Percentiles rank a stretch among this genome's conserved stretches.
These are phyloP conservation scores for Lagodon rhomboides DNA, from an alignment of 2,797 vertebrate genomes.

Conservation along the genomic window DNA sequence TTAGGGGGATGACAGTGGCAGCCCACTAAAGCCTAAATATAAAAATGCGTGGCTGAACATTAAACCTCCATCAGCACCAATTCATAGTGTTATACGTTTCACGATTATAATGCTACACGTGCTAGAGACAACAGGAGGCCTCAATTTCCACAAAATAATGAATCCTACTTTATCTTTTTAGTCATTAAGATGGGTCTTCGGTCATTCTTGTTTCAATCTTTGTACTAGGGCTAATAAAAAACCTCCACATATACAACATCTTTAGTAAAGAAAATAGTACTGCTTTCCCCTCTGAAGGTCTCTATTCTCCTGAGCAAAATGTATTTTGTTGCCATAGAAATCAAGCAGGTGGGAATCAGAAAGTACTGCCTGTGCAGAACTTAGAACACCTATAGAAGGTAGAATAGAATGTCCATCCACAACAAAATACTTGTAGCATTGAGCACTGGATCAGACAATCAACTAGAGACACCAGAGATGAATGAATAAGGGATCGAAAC, in stretches of 20 bases:
- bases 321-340: constrained; percentile 3
- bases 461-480: neutral
- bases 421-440: neutral
- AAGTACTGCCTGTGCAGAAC: neutral
- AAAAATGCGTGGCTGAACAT: constrained; percentile 40
- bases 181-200: neutral
- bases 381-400: neutral
- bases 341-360: neutral
- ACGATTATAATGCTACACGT: neutral
- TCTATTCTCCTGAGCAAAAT: neutral
- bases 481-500: neutral
- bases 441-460: neutral
- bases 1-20: constrained; percentile 62
- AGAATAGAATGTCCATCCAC: neutral
- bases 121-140: neutral
- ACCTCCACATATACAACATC: neutral
- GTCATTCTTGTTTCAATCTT: neutral
- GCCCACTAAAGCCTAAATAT: constrained; percentile 47
- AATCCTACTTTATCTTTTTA: neutral
- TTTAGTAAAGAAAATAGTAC: neutral
- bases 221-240: too few species aligned
- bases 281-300: neutral
- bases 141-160: neutral
- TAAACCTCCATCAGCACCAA: constrained; percentile 20
- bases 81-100: neutral